A percentile compares a stretch with the other conserved stretches of the same genome.
Conservation (phyloP, 1,140 invertebrate genomes). For the Olivierus martensii region DNA sequence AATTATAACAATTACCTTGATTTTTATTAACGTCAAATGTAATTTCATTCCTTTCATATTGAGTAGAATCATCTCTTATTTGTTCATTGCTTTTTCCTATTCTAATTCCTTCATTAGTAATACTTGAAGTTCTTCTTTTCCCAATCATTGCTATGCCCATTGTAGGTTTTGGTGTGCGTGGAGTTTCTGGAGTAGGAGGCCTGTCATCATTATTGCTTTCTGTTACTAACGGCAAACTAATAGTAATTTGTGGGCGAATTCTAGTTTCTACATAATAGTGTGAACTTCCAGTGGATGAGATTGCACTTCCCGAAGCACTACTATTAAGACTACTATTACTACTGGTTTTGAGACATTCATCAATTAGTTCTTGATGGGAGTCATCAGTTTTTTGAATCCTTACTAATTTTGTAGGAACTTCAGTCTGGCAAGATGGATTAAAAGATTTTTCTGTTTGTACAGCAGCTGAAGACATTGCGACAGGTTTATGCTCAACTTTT, state of each 20-base stretch:
- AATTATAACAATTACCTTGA: not conserved
- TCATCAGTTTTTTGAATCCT: not conserved
- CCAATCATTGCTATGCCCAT: constrained; percentile 16
- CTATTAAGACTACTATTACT: constrained; percentile 13
- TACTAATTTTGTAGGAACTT: no score
- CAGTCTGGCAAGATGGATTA: not conserved
- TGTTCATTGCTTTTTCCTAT: constrained; percentile 8
- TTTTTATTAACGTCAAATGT: constrained; percentile 8
- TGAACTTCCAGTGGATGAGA: constrained; percentile 2
- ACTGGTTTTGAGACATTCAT: constrained; percentile 6
- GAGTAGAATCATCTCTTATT: not conserved
- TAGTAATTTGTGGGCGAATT: constrained; percentile 12
- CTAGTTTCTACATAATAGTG: constrained; percentile 13
- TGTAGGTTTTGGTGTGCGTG: constrained; percentile 13
- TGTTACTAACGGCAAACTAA: constrained; percentile 8
- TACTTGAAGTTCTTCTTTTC: constrained; percentile 11
- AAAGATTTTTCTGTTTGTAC: constrained; percentile 10
- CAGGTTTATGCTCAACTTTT: constrained; percentile 7
- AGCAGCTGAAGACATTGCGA: constrained; percentile 6
- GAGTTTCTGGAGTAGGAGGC: constrained; percentile 3
- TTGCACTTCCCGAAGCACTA: not conserved
- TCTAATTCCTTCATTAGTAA: constrained; percentile 9
- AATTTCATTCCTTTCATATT: not conserved
- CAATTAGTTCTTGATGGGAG: not conserved
- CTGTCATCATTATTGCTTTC: constrained; percentile 3